Evolutionary conservation across 2,888 invertebrate species (phyloP), one percentile per base, ranked within the genome.

Genomic region (Timema podura): DNA sequence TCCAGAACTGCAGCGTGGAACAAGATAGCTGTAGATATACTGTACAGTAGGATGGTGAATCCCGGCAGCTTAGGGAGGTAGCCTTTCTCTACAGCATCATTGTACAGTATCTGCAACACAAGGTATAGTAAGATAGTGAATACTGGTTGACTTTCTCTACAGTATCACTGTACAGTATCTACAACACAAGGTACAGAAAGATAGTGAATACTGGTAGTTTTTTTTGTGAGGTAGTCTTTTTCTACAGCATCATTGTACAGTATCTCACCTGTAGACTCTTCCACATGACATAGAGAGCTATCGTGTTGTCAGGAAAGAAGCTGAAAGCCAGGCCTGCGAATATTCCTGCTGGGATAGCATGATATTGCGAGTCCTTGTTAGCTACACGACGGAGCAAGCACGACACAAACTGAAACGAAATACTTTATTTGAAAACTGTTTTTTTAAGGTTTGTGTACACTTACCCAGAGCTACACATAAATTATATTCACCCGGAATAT

Each of bases 211-310:
- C 86, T 54, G 88, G 88, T 48, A 92, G 82, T 76, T 86, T 85
- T 13, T 30, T 30, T 30, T 30, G 92, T 91, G 67, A 92, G 77
- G 67, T 84, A 79, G 65, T 88, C 88, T 70, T 83, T 84, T 48
- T 88, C 85, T 51, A 89, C 88, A 13, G 90, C 90, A 72, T 88
- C 84, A 75, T 86, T 87, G 82, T 91, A 92, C n/a, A 89, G 79
- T 68, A 90, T 83, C 67, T 77, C 79, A 92, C 92, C 85, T 94
- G 93, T 57, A 92, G 83, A 64, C 89, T 86, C 82, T 94, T 94
- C 90, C 93, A 92, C 82, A 91, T 85, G 7, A 91, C 86, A 79
- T 93, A 94, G 47, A 93, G 83, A n/a, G 93, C 89, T 67, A 93
- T 85, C 0, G 91, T 90, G 59, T 88, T 88, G 77, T 90, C 91